A percentile compares a stretch with the other conserved stretches of the same genome.
These are phyloP conservation scores for Hemaris fuciformis DNA, from an alignment of 2,888 invertebrate species.

Conservation along the genomic window DNA sequence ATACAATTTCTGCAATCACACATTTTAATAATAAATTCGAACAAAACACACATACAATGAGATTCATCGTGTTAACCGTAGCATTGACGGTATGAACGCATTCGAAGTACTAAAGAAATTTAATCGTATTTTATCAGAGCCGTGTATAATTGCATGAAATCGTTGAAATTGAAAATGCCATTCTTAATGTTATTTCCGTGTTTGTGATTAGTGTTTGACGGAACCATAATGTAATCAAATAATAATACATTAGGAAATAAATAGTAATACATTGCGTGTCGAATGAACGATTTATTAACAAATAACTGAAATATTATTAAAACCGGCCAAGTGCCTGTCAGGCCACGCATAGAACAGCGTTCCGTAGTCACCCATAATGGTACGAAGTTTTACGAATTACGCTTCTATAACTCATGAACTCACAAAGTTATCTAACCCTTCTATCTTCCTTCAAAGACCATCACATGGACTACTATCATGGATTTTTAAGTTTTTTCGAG, in stretches of 20 bases:
- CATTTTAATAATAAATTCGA: background rate
- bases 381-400: no score
- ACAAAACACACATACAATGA: background rate
- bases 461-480: no score
- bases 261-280: background rate
- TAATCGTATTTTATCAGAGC: conserved; percentile 20
- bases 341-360: no score
- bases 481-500: no score
- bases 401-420: no score
- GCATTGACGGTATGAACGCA: background rate
- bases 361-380: no score
- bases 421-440: no score
- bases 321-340: no score
- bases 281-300: no score
- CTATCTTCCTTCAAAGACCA: no score
- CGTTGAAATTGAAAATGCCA: conserved; percentile 31
- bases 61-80: background rate
- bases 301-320: no score
- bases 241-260: no score
- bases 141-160: conserved; percentile 23
- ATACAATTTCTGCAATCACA: background rate
- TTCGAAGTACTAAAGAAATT: background rate
- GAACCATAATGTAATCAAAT: background rate
- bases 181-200: background rate
- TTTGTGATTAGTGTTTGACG: background rate